Conservation (phyloP, 2,888 invertebrate genomes). For the Drosophila robusta region DNA sequence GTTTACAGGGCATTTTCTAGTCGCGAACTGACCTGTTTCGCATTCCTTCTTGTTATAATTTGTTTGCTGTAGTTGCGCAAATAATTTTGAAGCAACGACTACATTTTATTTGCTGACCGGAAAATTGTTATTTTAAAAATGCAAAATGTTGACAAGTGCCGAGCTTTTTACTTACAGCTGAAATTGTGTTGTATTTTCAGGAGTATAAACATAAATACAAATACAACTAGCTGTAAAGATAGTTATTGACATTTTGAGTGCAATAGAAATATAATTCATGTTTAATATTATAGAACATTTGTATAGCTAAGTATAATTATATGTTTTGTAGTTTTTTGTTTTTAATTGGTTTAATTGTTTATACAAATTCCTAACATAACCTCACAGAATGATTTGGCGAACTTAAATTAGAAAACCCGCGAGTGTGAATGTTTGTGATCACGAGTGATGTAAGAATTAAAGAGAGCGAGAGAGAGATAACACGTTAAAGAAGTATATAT, state of each 20-base stretch:
- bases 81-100: constrained; percentile 27
- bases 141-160: constrained; percentile 47
- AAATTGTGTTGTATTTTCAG: constrained; percentile 4
- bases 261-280: background rate
- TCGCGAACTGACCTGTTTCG: background rate
- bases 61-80: constrained; percentile 35
- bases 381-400: background rate
- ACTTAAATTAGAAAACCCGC: background rate
- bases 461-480: background rate
- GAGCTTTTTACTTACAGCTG: constrained; percentile 9
- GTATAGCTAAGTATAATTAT: background rate
- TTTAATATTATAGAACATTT: background rate
- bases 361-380: too few species aligned
- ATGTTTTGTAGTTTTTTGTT: background rate
- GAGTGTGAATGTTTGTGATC: background rate
- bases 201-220: background rate
- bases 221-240: background rate
- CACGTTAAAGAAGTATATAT: background rate
- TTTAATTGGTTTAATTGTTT: background rate
- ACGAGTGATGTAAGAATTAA: background rate
- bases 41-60: constrained; percentile 12
- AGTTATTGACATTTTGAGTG: background rate
- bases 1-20: background rate
- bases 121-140: constrained; percentile 66
- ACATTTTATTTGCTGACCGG: constrained; percentile 32